Conservation (phyloP, 2,113 vertebrate species). For the Manacus vitellinus region DNA sequence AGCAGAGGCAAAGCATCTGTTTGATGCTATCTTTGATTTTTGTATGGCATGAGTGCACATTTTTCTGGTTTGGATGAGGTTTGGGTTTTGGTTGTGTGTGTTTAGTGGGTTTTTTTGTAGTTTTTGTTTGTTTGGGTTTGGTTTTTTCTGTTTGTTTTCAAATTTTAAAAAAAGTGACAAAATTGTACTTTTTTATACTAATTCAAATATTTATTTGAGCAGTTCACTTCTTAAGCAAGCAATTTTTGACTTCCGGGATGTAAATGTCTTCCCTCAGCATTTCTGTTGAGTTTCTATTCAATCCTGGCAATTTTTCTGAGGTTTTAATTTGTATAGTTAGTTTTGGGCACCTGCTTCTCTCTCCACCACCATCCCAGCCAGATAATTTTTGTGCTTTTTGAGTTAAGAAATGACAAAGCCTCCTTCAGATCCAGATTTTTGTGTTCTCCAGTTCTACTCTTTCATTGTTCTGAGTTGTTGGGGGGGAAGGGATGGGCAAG, state of each 20-base stretch:
- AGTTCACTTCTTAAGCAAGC: background rate
- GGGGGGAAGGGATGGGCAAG: background rate
- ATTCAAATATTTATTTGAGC: background rate
- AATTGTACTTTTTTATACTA: background rate
- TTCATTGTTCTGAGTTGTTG: background rate
- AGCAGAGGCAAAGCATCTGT: background rate
- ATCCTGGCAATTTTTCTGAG: background rate
- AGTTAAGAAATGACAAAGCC: background rate
- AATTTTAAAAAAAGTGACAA: background rate
- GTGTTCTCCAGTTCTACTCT: background rate
- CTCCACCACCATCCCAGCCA: background rate
- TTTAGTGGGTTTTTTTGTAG: background rate
- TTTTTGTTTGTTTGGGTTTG: background rate
- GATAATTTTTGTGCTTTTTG: background rate
- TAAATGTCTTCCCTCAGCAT: background rate
- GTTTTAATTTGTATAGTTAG: background rate
- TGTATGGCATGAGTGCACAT: background rate
- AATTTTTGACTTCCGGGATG: background rate
- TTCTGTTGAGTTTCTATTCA: background rate
- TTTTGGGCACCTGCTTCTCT: background rate
- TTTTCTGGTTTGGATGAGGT: background rate
- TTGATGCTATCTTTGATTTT: background rate
- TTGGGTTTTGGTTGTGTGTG: background rate
- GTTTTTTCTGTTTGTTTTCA: background rate
- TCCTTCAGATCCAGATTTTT: background rate